phyloP scores from a whole-genome alignment of 2,888 invertebrate species.

The Drosophila cognata region DNA sequence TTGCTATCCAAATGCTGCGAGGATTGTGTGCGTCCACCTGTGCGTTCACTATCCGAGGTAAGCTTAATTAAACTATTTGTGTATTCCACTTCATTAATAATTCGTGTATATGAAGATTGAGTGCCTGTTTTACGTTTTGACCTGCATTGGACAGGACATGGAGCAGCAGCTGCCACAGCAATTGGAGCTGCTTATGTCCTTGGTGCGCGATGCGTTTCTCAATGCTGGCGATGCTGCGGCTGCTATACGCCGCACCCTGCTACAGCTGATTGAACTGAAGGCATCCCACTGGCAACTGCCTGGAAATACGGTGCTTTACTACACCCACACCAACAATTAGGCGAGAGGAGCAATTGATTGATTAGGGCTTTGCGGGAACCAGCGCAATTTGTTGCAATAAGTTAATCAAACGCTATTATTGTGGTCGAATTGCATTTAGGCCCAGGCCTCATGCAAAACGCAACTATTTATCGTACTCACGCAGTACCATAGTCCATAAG shows the following conservation, averaged over 20 bases:
- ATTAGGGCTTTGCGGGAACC: slow-evolving; percentile 20
- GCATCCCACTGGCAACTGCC: slow-evolving; percentile 96
- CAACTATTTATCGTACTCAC: slow-evolving; percentile 64
- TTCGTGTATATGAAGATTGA: slow-evolving; percentile 88
- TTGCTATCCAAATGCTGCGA: slow-evolving; percentile 95
- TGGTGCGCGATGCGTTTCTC: slow-evolving; percentile 94
- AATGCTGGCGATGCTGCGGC: slow-evolving; percentile 90
- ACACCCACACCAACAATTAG: slow-evolving; percentile 84
- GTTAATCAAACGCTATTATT: slow-evolving; percentile 66
- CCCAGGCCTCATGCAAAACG: slow-evolving; percentile 58
- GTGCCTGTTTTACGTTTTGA: slow-evolving; percentile 94
- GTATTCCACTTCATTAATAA: not conserved
- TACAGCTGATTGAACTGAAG: slow-evolving; percentile 95
- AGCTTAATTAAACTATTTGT: slow-evolving; percentile 51
- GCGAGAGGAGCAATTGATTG: slow-evolving; percentile 1
- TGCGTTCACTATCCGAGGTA: slow-evolving; percentile 92
- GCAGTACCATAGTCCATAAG: slow-evolving; percentile 61
- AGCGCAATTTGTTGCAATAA: slow-evolving; percentile 64
- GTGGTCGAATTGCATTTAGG: slow-evolving; percentile 79
- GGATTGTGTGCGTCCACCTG: slow-evolving; percentile 93
- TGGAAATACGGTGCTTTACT: slow-evolving; percentile 95
- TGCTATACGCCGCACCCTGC: slow-evolving; percentile 92
- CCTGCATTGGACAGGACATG: slow-evolving; percentile 94
- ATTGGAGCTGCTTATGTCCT: slow-evolving; percentile 91
- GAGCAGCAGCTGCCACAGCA: slow-evolving; percentile 93